phyloP scores from a whole-genome alignment of 2,113 vertebrate genomes.

The Apteryx owenii region DNA sequence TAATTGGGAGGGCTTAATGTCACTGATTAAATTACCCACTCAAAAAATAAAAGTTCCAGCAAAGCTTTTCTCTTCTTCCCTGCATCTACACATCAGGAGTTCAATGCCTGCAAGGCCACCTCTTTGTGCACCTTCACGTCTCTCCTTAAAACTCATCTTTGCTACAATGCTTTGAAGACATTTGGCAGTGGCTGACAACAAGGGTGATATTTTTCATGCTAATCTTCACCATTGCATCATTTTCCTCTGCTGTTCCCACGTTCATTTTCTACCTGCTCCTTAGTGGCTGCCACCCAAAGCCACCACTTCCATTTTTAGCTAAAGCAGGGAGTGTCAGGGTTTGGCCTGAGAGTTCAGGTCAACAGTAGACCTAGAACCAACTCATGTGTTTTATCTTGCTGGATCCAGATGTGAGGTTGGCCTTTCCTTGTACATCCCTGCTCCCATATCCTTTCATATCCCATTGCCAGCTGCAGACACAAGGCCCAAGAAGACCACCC shows the following conservation, averaged over 20 bases:
- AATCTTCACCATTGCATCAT: not conserved
- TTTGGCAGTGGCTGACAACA: not conserved
- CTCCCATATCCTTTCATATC: too few species aligned
- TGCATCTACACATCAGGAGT: not conserved
- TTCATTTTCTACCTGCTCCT: not conserved
- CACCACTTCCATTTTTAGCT: not conserved
- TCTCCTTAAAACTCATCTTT: not conserved
- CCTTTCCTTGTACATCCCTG: too few species aligned
- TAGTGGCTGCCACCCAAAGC: not conserved
- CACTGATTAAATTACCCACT: not conserved
- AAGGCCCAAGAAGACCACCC: too few species aligned
- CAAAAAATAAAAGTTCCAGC: not conserved
- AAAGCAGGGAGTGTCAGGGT: fast-evolving
- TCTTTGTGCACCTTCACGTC: fast-evolving
- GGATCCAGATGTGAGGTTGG: not conserved
- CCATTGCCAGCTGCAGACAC: too few species aligned
- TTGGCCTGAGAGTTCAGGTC: fast-evolving
- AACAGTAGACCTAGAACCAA: too few species aligned
- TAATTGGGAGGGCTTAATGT: not conserved
- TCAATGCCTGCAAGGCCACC: not conserved
- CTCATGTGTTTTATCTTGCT: not conserved
- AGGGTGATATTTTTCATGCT: not conserved
- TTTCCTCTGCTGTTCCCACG: not conserved
- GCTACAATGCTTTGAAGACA: not conserved
- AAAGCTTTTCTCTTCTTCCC: not conserved